Percentiles rank a stretch among this genome's conserved stretches.
Evolutionary conservation across 2,888 invertebrate genomes (phyloP).

Genomic region (Brachyptera risi): DNA sequence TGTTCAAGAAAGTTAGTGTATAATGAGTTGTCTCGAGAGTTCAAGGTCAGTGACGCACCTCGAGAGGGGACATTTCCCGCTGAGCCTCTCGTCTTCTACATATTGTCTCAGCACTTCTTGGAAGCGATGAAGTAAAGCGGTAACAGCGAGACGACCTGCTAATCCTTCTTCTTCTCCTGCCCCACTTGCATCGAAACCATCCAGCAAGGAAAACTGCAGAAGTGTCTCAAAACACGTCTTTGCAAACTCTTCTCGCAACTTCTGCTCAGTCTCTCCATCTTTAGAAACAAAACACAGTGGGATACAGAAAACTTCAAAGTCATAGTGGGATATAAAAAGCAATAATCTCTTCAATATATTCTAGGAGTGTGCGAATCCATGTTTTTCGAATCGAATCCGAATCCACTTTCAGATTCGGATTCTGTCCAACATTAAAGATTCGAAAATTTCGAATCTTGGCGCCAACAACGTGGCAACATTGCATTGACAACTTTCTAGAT

Average conservation of each 20-base stretch:
- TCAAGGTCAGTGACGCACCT: too few relatives aligned
- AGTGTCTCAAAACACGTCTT: slow-evolving; percentile 94
- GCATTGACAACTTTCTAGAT: too few relatives aligned
- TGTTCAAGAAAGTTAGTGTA: too few relatives aligned
- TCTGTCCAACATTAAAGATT: too few relatives aligned
- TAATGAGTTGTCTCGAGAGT: too few relatives aligned
- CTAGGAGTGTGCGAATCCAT: too few relatives aligned
- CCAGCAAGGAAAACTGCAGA: slow-evolving; percentile 85
- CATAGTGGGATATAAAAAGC: too few relatives aligned
- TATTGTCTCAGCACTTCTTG: slow-evolving; percentile 88
- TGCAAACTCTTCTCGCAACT: slow-evolving; percentile 91
- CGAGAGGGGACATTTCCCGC: slow-evolving; percentile 80
- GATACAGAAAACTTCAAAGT: neutral
- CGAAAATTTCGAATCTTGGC: too few relatives aligned
- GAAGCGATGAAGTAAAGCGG: slow-evolving; percentile 87
- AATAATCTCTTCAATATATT: too few relatives aligned
- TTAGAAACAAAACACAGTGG: slow-evolving; percentile 32
- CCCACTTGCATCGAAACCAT: slow-evolving; percentile 57
- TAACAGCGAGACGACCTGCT: slow-evolving; percentile 76
- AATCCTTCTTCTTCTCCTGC: slow-evolving; percentile 50
- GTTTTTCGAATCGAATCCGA: too few relatives aligned
- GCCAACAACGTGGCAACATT: too few relatives aligned
- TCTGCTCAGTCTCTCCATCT: slow-evolving; percentile 75
- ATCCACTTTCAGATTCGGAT: too few relatives aligned
- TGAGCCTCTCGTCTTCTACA: slow-evolving; percentile 76